Evolutionary conservation across 2,888 invertebrate species (phyloP).

Genomic region (Polymixis lichenea): DNA sequence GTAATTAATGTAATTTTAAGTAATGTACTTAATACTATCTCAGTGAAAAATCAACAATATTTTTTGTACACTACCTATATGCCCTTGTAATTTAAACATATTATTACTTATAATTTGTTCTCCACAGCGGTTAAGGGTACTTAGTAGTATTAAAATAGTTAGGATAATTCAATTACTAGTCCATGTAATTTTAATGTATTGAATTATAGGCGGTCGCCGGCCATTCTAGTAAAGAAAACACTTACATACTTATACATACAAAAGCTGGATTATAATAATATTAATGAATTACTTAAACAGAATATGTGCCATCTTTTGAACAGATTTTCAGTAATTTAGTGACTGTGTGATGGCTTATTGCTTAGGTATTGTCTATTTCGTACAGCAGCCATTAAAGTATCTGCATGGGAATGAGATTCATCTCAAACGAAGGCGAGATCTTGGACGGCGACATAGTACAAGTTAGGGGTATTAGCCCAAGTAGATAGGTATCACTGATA

Average conservation of each 20-base stretch:
- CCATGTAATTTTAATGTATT: constrained; percentile 89
- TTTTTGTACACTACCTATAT: constrained; percentile 74
- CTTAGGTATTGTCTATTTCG: constrained; percentile 27
- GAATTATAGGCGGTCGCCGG: constrained; percentile 85
- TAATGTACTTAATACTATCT: constrained; percentile 80
- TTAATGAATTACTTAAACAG: constrained; percentile 9
- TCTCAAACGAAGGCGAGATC: constrained; percentile 45
- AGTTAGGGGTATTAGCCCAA: constrained; percentile 85
- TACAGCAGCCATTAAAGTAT: constrained; percentile 33
- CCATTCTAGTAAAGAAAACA: constrained; percentile 63
- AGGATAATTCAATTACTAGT: constrained; percentile 90
- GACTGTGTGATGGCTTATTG: constrained; percentile 3
- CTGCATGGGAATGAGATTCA: constrained; percentile 29
- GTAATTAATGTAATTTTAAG: constrained; percentile 79
- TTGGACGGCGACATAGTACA: constrained; percentile 86
- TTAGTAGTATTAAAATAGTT: constrained; percentile 82
- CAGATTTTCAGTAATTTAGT: constrained; percentile 23
- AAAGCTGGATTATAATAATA: constrained; percentile 21
- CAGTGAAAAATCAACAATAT: constrained; percentile 76
- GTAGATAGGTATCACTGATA: constrained; percentile 81
- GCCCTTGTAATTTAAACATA: constrained; percentile 80
- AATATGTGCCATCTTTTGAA: constrained; percentile 21
- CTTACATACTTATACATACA: not conserved
- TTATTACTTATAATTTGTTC: constrained; percentile 78
- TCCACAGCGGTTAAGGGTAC: constrained; percentile 90